Evolutionary conservation across 1,140 invertebrate species (phyloP), one percentile per base, ranked within the genome.

Genomic region (Pseudoatta argentina): DNA sequence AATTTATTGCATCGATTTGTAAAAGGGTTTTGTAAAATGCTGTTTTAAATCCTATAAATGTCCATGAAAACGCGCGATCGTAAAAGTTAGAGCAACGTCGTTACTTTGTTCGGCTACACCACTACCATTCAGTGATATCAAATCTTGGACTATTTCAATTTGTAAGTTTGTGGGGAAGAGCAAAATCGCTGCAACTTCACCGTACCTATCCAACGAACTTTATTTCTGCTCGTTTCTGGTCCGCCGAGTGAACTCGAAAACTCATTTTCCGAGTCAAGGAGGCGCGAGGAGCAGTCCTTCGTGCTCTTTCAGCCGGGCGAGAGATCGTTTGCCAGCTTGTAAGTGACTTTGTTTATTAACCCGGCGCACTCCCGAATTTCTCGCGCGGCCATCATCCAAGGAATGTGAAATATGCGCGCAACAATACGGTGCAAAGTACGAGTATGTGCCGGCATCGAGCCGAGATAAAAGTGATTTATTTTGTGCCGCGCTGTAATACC

Each of bases 251-350:
- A 83, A 75, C 69, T 63, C 69, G 79, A 75, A 83, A 83, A 75
- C 69, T 83, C 79, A 83, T 83, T 83, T 83, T 83, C 79, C 79
- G 79, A 75, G 21, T 8, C 69, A 83, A 83, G 79, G 79, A 83
- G 79, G 79, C 79, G 79, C 66, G 55, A 61, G 51, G 14, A 72
- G 16, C 48, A 18, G 27, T 4, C 44, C 44, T 5, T 34, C 18
- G 79, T 34, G 24, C 79, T 73, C 71, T 73, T 51, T 82, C 79
- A 61, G 53, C 55, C 53, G n/a, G 6, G 21, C 61, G 53, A 44
- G 53, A 16, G 24, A 61, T 59, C 66, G 66, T 30, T 48, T 27
- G 78, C 34, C n/a, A 10, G 18, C 55, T 34, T 34, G 39, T 61
- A 51, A 83, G 39, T 73, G 67, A 73, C 53, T 73, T 82, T 82